Base-by-base conservation (phyloP, 2,888 invertebrate genomes). In the Epirrhoe alternata region DNA sequence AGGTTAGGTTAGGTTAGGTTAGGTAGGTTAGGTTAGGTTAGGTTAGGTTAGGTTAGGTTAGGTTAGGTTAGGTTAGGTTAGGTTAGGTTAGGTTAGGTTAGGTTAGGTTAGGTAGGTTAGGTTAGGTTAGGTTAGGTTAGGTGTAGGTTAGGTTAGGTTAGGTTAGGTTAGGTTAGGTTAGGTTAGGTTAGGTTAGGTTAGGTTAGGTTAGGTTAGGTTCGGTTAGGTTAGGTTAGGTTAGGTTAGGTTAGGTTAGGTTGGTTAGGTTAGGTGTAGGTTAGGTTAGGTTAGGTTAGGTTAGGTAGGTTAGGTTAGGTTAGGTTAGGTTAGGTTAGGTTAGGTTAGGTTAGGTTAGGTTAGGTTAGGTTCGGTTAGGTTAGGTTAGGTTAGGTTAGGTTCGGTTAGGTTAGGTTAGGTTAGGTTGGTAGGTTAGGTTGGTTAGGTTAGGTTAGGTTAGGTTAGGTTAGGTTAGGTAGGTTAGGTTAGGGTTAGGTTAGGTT, bases 361-460 rank as follows among this genome's bases (percentile, higher is more conserved):
- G 56, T 56, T 56, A 38, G n/a, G n/a, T n/a, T n/a, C n/a, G n/a
- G n/a, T n/a, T n/a, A n/a, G n/a, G n/a, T n/a, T n/a, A n/a, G n/a
- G n/a, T n/a, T n/a, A 65, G 65, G 65, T 65, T 65, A 65, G 65
- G 60, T 65, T 61, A 61, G 65, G 60, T 61, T 55, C 49, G 61
- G 61, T 61, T 61, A 61, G 61, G 61, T 61, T 61, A 61, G 61
- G 61, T 54, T 54, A 61, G 61, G 54, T 54, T 54, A 61, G 57
- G 61, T 65, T 60, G 61, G 65, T n/a, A n/a, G n/a, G n/a, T n/a
- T n/a, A n/a, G n/a, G n/a, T n/a, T n/a, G n/a, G 65, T 65, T 65
- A 64, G 64, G 64, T 64, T 58, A 58, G 64, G 57, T 64, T 57
- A 57, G 65, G 56, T 65, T 59, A 57, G 65, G 56, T 65, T 56